Base-by-base conservation (phyloP, 2,888 invertebrate genomes). In the Hartigia nigra region DNA sequence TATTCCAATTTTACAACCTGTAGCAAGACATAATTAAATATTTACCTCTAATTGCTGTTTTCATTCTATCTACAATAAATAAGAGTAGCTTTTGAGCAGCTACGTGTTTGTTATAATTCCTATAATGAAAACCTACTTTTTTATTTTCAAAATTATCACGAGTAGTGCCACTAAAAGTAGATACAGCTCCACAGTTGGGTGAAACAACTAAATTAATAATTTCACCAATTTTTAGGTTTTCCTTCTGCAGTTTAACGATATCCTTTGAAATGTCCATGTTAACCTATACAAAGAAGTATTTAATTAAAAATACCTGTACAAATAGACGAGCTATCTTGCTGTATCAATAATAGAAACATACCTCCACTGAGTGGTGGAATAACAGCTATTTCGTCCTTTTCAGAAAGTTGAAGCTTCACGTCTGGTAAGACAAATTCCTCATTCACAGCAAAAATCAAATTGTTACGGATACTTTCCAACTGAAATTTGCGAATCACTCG, bases 301-400 rank as follows among this genome's bases (percentile, higher is more conserved):
- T 70, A 35, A 36, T 70, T 4, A 23, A 72, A 39, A 12, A 75
- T n/a, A 35, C 74, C 37, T 11, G 32, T 9, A 75, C n/a, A 76
- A 76, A 69, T 72, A 34, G 23, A 1, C 23, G 23, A 55, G 9
- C 2, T 55, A 55, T 55, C 1, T 55, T 55, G 9, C 55, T 55
- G 14, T 55, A 72, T 23, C 11, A 34, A 32, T 32, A 70, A 39
- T 31, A 32, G 4, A 75, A 55, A 78, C 93, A 94, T 96, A 87
- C 98, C 98, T 87, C 98, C 98, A 92, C 98, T 98, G 76, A 99
- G 93, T 0, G 98, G 98, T 77, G 98, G 98, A 88, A 99, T 98
- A 23, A 98, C 94, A 81, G 98, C 98, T 82, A 98, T 94, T 91
- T 95, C 96, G 93, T 98, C 98, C 82, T 94, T 95, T 36, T 94